These are phyloP conservation scores for Macaca fascicularis DNA, from an alignment of 2,113 vertebrate species.

Conservation along the genomic window DNA sequence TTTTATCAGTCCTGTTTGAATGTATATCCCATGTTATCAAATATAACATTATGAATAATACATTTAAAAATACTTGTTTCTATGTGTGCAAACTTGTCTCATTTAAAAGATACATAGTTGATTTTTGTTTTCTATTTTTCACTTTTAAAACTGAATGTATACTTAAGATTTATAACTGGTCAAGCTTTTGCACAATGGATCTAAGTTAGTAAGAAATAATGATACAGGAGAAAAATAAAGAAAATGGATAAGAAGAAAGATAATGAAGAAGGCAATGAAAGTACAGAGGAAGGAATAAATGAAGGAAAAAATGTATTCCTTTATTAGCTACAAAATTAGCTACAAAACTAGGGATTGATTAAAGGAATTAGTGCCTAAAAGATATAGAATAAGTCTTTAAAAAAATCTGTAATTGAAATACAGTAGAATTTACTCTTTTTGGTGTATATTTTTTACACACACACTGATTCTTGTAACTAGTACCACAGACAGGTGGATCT, in stretches of 20 bases:
- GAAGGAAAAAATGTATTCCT: background rate
- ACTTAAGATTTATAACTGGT: background rate
- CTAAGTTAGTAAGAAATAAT: background rate
- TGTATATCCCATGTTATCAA: background rate
- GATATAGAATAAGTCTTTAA: background rate
- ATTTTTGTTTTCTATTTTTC: background rate
- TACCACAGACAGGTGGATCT: background rate
- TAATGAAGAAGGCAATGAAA: background rate
- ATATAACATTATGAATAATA: background rate
- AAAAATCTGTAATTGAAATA: background rate
- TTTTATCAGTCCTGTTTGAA: background rate
- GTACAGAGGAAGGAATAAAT: background rate
- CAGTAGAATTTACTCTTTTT: background rate
- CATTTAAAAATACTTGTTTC: background rate
- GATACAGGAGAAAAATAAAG: background rate
- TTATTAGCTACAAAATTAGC: background rate
- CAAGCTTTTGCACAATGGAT: background rate
- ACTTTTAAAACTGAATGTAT: background rate
- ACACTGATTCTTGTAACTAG: background rate
- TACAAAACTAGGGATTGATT: background rate
- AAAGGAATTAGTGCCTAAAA: background rate
- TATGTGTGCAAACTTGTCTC: background rate
- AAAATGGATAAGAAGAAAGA: background rate
- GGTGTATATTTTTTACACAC: background rate
- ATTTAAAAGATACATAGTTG: background rate